Conservation (phyloP, 2,797 vertebrate species). For the Carduelis carduelis region DNA sequence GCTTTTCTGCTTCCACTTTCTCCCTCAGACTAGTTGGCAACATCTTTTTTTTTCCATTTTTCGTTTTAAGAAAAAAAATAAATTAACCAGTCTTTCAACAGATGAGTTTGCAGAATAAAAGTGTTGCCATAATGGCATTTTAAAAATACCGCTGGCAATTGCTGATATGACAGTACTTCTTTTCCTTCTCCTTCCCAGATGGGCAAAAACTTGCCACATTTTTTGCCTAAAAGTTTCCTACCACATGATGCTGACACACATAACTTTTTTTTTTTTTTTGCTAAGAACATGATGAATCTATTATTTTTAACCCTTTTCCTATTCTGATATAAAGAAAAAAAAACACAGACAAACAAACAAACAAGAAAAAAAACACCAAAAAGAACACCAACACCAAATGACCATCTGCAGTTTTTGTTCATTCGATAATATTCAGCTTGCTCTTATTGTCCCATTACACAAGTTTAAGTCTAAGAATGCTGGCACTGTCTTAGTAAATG, state of each 20-base stretch:
- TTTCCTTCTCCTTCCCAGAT: conserved; percentile 32
- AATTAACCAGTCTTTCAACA: neutral
- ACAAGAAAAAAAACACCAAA: neutral
- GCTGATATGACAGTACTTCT: conserved; percentile 44
- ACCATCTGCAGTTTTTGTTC: neutral
- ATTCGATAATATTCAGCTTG: neutral
- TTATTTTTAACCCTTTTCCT: neutral
- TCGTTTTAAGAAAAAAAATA: neutral
- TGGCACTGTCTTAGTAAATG: neutral
- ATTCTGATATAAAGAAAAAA: neutral
- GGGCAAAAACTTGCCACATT: neutral
- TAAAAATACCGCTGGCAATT: conserved; percentile 25
- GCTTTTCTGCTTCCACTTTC: neutral
- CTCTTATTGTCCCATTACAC: neutral
- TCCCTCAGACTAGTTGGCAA: neutral
- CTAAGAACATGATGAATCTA: neutral
- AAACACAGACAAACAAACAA: neutral
- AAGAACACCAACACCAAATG: neutral
- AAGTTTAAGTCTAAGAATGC: neutral
- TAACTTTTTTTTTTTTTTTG: neutral
- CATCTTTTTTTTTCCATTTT: neutral
- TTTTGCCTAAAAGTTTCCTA: conserved; percentile 28
- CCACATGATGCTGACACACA: conserved; percentile 30
- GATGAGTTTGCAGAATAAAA: conserved; percentile 1
- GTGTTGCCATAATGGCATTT: conserved; percentile 25